A percentile compares a stretch with the other conserved stretches of the same genome.
Conservation (phyloP, 64 coral and sea anemone genomes). For the Actinia equina region DNA sequence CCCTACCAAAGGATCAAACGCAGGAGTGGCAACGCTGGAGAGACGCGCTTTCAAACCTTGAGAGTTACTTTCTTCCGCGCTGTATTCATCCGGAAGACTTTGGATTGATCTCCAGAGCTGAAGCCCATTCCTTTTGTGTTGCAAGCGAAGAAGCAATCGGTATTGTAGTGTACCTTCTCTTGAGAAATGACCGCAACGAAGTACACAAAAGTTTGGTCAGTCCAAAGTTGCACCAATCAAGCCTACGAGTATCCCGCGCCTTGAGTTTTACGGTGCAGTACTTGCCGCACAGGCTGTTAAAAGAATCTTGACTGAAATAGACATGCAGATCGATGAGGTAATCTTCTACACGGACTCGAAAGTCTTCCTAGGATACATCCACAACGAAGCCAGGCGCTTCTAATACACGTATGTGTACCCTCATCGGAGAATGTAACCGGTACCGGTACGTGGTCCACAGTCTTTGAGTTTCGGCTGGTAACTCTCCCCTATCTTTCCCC, state of each 20-base stretch:
- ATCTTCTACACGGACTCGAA: slow-evolving; percentile 12
- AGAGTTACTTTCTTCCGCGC: no score
- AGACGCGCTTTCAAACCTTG: no score
- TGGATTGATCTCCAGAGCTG: slow-evolving; percentile 20
- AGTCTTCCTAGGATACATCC: slow-evolving; percentile 31
- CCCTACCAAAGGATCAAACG: slow-evolving; percentile 7
- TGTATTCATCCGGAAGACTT: no score
- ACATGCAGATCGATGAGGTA: slow-evolving; percentile 18
- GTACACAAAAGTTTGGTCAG: slow-evolving; percentile 29
- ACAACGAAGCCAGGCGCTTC: slow-evolving; percentile 11
- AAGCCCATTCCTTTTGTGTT: slow-evolving; percentile 42
- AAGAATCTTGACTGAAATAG: slow-evolving; percentile 32
- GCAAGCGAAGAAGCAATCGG: slow-evolving; percentile 63
- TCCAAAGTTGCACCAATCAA: slow-evolving; percentile 44
- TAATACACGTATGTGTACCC: slow-evolving; percentile 23
- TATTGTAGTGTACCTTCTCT: slow-evolving; percentile 33
- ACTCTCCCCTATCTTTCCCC: no score
- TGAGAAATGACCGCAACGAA: background rate
- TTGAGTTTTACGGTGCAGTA: slow-evolving; percentile 37
- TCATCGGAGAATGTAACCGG: no score
- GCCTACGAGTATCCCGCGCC: background rate
- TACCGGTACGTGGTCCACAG: no score
- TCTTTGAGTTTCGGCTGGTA: no score
- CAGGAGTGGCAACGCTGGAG: slow-evolving; percentile 37
- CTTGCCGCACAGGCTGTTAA: slow-evolving; percentile 29